Conservation (phyloP, 1,140 invertebrate species). For the Drosophila tropicalis region DNA sequence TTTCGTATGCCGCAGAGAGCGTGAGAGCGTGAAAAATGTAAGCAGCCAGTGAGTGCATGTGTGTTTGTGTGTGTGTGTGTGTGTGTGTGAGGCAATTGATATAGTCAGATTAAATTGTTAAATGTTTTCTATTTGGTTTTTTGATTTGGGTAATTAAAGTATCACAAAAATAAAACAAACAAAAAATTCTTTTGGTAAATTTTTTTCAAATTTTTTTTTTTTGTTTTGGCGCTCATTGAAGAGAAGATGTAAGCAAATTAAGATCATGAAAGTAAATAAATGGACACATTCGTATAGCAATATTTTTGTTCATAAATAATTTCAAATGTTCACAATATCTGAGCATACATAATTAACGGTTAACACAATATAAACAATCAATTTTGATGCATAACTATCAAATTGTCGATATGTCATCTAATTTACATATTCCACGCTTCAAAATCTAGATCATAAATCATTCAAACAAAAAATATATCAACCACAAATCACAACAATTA, state of each 20-base stretch:
- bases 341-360: background rate
- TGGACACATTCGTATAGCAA: no score
- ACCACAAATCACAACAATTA: slow-evolving; percentile 82
- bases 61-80: slow-evolving; percentile 32
- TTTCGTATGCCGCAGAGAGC: slow-evolving; percentile 56
- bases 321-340: background rate
- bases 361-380: background rate
- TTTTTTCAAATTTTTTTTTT: no score
- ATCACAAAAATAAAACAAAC: slow-evolving; percentile 53
- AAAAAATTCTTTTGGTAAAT: background rate
- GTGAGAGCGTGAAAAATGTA: slow-evolving; percentile 60
- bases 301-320: background rate
- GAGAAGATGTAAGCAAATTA: background rate
- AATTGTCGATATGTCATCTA: background rate
- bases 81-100: slow-evolving; percentile 69
- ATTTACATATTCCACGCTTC: slow-evolving; percentile 25
- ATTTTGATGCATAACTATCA: background rate
- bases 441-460: slow-evolving; percentile 64
- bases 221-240: slow-evolving; percentile 49
- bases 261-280: background rate
- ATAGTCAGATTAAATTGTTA: slow-evolving; percentile 83
- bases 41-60: slow-evolving; percentile 37
- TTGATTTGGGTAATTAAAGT: slow-evolving; percentile 82
- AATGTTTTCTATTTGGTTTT: slow-evolving; percentile 79
- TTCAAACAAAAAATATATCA: slow-evolving; percentile 64